Percentiles rank a stretch among this genome's conserved stretches.
phyloP scores from a whole-genome alignment of 1,140 invertebrate species.

The Drosophila suzukii region DNA sequence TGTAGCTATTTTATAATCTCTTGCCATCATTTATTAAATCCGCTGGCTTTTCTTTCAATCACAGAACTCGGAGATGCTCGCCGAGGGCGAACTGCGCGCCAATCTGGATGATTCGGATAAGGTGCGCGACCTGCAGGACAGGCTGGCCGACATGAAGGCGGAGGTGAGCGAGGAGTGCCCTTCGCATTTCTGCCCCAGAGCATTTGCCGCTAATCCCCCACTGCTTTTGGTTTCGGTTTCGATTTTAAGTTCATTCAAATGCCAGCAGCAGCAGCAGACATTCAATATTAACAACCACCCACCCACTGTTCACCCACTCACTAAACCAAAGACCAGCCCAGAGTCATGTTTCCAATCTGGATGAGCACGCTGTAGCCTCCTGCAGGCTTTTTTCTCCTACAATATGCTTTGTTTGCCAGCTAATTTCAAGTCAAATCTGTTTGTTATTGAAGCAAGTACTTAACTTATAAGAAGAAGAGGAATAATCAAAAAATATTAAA shows the following conservation, averaged over 20 bases:
- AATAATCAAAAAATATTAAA: too few species aligned
- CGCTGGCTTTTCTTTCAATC: slow-evolving; percentile 19
- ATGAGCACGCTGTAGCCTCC: slow-evolving; percentile 2
- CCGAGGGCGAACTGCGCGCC: slow-evolving; percentile 93
- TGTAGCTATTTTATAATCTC: slow-evolving; percentile 31
- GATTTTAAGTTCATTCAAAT: slow-evolving; percentile 26
- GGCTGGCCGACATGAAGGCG: slow-evolving; percentile 95
- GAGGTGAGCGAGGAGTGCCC: slow-evolving; percentile 88
- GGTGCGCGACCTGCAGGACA: slow-evolving; percentile 94
- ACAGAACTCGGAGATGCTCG: slow-evolving; percentile 96
- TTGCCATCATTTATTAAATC: neutral
- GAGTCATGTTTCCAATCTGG: neutral
- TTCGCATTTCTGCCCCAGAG: neutral
- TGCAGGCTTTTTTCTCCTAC: neutral
- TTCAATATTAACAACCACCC: slow-evolving; percentile 6
- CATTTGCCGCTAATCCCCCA: slow-evolving; percentile 12
- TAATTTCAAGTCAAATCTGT: neutral
- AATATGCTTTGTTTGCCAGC: neutral
- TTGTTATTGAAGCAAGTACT: neutral
- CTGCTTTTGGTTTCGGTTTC: slow-evolving; percentile 56
- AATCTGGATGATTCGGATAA: slow-evolving; percentile 93
- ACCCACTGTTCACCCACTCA: slow-evolving; percentile 8
- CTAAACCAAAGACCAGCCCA: neutral
- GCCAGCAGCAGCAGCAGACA: slow-evolving; percentile 18
- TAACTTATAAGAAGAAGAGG: too few species aligned